These are phyloP conservation scores for Drosophila repletoides DNA, from an alignment of 1,140 invertebrate genomes.

Conservation along the genomic window DNA sequence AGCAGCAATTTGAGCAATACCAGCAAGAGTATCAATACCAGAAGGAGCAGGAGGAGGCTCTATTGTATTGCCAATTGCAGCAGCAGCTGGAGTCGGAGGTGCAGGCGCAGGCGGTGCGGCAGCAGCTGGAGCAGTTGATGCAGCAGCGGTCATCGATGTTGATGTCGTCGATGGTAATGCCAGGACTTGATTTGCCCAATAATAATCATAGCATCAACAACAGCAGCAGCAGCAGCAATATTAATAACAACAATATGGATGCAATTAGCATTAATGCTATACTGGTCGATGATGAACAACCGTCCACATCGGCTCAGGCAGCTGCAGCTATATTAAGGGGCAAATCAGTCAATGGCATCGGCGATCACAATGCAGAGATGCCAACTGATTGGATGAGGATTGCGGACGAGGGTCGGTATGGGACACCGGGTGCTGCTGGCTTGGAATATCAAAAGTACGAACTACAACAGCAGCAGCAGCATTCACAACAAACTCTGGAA, in stretches of 20 bases:
- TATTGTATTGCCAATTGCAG: slow-evolving; percentile 67
- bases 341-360: slow-evolving; percentile 53
- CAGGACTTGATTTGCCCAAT: slow-evolving; percentile 61
- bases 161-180: slow-evolving; percentile 77
- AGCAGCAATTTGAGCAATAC: slow-evolving; percentile 31
- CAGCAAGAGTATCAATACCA: slow-evolving; percentile 49
- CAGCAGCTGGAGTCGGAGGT: slow-evolving; percentile 30
- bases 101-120: slow-evolving; percentile 63
- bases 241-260: slow-evolving; percentile 57
- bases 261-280: slow-evolving; percentile 72
- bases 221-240: slow-evolving; percentile 39
- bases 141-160: slow-evolving; percentile 81
- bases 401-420: slow-evolving; percentile 82
- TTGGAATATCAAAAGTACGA: slow-evolving; percentile 82
- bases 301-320: slow-evolving; percentile 77
- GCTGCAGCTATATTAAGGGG: slow-evolving; percentile 46
- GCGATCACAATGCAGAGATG: slow-evolving; percentile 71
- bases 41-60: slow-evolving; percentile 53
- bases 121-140: slow-evolving; percentile 80
- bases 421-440: slow-evolving; percentile 82
- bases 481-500: slow-evolving; percentile 49
- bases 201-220: slow-evolving; percentile 29
- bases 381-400: slow-evolving; percentile 82
- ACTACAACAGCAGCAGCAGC: slow-evolving; percentile 54
- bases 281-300: slow-evolving; percentile 70